Evolutionary conservation across 2,797 vertebrate genomes (phyloP).

Genomic region (Dallia pectoralis): DNA sequence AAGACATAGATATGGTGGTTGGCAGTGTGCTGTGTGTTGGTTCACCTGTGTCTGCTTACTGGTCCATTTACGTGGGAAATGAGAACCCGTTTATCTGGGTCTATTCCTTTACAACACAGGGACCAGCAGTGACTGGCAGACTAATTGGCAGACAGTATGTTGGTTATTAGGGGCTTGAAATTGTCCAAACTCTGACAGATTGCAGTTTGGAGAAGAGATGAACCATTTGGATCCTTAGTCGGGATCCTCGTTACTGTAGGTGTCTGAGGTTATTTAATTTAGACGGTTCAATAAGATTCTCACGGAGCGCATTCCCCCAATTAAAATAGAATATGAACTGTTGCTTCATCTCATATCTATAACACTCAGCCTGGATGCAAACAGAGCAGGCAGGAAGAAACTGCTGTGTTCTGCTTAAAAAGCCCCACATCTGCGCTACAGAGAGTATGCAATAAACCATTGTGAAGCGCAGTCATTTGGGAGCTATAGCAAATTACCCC

Average conservation of each 20-base stretch:
- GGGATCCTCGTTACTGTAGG: not conserved
- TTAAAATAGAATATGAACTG: constrained; percentile 19
- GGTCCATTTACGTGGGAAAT: constrained; percentile 25
- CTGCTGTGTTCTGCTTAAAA: constrained; percentile 20
- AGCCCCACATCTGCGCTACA: constrained; percentile 24
- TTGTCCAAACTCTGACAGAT: constrained; percentile 31
- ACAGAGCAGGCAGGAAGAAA: not conserved
- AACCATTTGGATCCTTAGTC: constrained; percentile 9
- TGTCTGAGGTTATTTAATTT: constrained; percentile 2
- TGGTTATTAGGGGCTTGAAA: constrained; percentile 23
- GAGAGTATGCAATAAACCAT: constrained; percentile 39
- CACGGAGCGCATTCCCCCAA: constrained; percentile 12
- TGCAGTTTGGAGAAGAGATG: constrained; percentile 14
- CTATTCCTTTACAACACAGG: not conserved
- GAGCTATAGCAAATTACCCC: constrained; percentile 34
- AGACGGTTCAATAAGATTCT: constrained; percentile 15
- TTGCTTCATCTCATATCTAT: constrained; percentile 11
- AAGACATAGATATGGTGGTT: constrained; percentile 17
- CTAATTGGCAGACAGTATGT: constrained; percentile 11
- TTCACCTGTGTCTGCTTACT: constrained; percentile 27
- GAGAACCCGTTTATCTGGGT: constrained; percentile 25
- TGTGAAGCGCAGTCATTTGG: constrained; percentile 41
- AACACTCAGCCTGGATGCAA: constrained; percentile 4
- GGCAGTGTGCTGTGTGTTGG: not conserved
- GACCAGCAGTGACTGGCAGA: not conserved